Evolutionary conservation across 2,888 invertebrate genomes (phyloP).

Genomic region (Epistrophe grossulariae): DNA sequence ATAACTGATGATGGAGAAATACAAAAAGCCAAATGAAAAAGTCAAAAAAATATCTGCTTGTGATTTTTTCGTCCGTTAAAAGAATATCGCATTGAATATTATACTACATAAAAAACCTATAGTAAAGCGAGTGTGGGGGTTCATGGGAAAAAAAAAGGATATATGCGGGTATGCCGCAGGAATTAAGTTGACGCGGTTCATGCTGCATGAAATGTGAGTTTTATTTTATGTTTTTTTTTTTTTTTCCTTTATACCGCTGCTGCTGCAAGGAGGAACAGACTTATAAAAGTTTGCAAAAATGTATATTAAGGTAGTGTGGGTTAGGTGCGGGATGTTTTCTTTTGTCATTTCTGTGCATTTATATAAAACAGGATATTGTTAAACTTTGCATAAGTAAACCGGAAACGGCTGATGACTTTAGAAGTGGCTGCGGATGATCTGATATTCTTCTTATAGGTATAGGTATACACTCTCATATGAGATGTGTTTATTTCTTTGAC

Average conservation of each 20-base stretch:
- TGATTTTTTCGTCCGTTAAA: constrained; percentile 62
- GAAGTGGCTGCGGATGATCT: constrained; percentile 31
- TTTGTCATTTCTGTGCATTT: constrained; percentile 43
- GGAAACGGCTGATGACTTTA: constrained; percentile 40
- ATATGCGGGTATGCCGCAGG: constrained; percentile 38
- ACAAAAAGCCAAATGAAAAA: constrained; percentile 28
- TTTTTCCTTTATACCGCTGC: not conserved
- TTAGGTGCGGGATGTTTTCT: constrained; percentile 7
- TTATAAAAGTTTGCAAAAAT: constrained; percentile 27
- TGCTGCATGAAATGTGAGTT: constrained; percentile 43
- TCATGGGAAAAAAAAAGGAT: constrained; percentile 8
- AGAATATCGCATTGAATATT: constrained; percentile 39
- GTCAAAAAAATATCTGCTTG: constrained; percentile 46
- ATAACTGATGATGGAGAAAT: constrained; percentile 69
- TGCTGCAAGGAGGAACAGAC: not conserved
- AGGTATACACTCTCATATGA: no score
- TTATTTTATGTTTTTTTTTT: not conserved
- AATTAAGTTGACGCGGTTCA: constrained; percentile 48
- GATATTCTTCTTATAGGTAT: constrained; percentile 1
- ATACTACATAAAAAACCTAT: no score
- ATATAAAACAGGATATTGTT: constrained; percentile 53
- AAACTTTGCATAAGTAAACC: constrained; percentile 44
- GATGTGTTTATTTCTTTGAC: constrained; percentile 19
- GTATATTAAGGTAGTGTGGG: not conserved
- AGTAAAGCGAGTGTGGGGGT: not conserved